Evolutionary conservation across 2,797 vertebrate genomes (phyloP).

Genomic region (Pseudocheirus occidentalis): DNA sequence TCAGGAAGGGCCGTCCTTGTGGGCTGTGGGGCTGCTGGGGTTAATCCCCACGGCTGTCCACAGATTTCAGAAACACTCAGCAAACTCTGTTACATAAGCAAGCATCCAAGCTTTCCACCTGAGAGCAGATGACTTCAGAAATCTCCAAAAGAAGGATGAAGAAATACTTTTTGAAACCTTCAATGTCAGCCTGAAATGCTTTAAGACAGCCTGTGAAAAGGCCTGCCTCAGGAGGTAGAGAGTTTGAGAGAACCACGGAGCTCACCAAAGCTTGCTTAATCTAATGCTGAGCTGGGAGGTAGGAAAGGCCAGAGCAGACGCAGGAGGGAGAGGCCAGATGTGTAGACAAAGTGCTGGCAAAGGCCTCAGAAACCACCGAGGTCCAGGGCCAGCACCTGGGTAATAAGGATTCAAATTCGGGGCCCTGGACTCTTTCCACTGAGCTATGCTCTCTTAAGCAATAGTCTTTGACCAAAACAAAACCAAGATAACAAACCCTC

Average conservation of each 20-base stretch:
- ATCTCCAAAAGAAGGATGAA: not conserved
- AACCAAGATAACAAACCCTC: no score
- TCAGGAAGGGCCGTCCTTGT: not conserved
- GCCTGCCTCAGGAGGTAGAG: not conserved
- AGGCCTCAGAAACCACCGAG: not conserved
- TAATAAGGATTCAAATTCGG: not conserved
- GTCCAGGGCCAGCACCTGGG: not conserved
- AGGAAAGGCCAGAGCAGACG: not conserved
- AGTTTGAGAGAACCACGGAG: not conserved
- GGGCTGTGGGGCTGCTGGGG: accelerated
- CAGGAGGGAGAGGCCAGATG: not conserved
- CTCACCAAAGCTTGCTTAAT: not conserved
- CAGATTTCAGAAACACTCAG: not conserved
- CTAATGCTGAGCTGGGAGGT: not conserved
- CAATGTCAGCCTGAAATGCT: conserved; percentile 5
- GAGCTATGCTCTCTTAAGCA: no score
- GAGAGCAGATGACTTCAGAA: not conserved
- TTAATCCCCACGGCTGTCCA: not conserved
- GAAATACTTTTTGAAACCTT: not conserved
- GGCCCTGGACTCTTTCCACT: no score
- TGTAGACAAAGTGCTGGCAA: not conserved
- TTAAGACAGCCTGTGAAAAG: conserved; percentile 26
- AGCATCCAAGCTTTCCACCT: not conserved
- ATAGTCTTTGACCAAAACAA: no score
- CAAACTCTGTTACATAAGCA: no score